These are phyloP conservation scores for Neria commutata DNA, from an alignment of 2,888 invertebrate genomes.

Conservation along the genomic window DNA sequence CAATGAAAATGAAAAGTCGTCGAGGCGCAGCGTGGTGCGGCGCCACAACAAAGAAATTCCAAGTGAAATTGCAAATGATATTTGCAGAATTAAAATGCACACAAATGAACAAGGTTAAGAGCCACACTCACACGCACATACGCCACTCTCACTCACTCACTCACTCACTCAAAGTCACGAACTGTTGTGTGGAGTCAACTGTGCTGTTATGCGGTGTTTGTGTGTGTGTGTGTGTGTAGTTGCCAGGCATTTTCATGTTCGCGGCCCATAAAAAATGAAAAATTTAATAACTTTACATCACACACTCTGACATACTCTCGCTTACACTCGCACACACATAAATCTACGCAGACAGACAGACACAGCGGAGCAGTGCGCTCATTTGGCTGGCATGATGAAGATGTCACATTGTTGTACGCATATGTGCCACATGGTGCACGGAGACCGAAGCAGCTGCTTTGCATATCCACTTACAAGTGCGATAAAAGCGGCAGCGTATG, in stretches of 20 bases:
- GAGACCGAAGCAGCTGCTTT: background rate
- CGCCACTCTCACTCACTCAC: too few relatives aligned
- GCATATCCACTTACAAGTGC: too few relatives aligned
- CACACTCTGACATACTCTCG: background rate
- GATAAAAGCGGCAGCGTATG: too few relatives aligned
- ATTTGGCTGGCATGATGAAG: too few relatives aligned
- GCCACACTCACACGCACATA: background rate
- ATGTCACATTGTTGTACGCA: background rate
- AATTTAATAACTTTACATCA: background rate
- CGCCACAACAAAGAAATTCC: background rate
- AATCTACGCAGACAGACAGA: background rate
- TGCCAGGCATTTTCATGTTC: too few relatives aligned
- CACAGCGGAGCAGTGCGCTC: too few relatives aligned
- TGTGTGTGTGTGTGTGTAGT: background rate
- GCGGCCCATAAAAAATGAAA: too few relatives aligned
- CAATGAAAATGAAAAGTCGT: background rate
- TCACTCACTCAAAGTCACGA: too few relatives aligned
- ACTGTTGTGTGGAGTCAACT: too few relatives aligned
- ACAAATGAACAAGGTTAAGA: slow-evolving; percentile 2
- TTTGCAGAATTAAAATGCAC: slow-evolving; percentile 5
- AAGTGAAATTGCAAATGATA: slow-evolving; percentile 10
- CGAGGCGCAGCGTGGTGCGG: background rate
- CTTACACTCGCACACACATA: background rate
- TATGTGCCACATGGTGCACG: slow-evolving; percentile 2
- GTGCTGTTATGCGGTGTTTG: slow-evolving; percentile 2